Conservation (phyloP, 2,113 vertebrate species). For the Triplophysa tibetana region DNA sequence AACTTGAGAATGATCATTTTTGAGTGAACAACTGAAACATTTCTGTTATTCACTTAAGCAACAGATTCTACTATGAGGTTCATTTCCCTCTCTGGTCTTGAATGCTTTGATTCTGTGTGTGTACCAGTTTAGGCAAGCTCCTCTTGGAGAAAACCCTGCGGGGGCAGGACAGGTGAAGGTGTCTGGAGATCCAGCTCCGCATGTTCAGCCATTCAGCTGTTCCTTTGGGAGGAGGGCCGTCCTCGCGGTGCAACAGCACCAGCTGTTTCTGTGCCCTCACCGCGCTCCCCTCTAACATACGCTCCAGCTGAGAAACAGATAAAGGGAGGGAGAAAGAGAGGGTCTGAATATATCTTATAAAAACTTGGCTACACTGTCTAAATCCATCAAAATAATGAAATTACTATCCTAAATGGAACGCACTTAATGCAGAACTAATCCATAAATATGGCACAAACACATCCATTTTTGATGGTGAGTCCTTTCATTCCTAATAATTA, state of each 20-base stretch:
- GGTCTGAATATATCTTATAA: background rate
- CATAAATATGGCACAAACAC: constrained; percentile 14
- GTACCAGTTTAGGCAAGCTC: constrained; percentile 88
- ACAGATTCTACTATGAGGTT: background rate
- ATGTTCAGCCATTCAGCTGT: constrained; percentile 95
- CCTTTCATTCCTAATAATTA: background rate
- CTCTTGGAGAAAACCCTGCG: constrained; percentile 87
- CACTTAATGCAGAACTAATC: background rate
- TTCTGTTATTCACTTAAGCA: no score
- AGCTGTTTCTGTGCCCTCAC: constrained; percentile 94
- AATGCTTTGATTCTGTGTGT: background rate
- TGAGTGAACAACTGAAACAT: no score
- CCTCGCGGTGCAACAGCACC: constrained; percentile 86
- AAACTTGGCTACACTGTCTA: background rate
- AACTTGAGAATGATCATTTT: no score
- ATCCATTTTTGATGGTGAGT: background rate
- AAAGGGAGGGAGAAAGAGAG: background rate
- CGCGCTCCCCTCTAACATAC: constrained; percentile 87
- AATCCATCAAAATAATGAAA: constrained; percentile 19
- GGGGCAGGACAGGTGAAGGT: constrained; percentile 90
- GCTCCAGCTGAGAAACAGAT: constrained; percentile 79
- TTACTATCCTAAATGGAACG: background rate
- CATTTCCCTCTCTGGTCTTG: background rate
- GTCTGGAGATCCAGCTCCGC: constrained; percentile 92
- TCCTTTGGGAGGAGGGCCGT: constrained; percentile 81